phyloP scores from a whole-genome alignment of 1,140 invertebrate species.

The Leucophenga varia region DNA sequence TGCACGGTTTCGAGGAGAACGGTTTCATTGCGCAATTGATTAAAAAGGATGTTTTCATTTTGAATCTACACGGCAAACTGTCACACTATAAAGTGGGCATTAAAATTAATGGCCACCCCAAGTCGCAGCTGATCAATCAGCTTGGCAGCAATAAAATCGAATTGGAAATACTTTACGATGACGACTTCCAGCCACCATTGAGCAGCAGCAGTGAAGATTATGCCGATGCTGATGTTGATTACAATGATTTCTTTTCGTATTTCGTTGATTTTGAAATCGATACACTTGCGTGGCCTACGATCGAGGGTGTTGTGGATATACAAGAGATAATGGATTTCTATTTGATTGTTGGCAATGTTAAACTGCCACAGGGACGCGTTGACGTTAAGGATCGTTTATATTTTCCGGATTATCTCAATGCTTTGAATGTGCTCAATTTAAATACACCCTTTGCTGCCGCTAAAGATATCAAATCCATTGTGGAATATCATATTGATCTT shows the following conservation, averaged over 20 bases:
- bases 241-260: constrained; percentile 61
- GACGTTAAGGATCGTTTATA: constrained; percentile 59
- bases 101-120: constrained; percentile 59
- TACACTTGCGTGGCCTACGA: constrained; percentile 65
- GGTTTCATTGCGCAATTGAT: constrained; percentile 69
- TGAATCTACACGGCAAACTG: constrained; percentile 67
- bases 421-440: constrained; percentile 67
- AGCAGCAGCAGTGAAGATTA: constrained; percentile 28
- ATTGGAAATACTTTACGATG: constrained; percentile 39
- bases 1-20: constrained; percentile 72
- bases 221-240: constrained; percentile 31
- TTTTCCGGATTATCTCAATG: constrained; percentile 64
- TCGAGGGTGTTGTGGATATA: constrained; percentile 62
- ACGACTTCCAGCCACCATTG: constrained; percentile 35
- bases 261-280: constrained; percentile 64
- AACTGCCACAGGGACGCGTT: constrained; percentile 60
- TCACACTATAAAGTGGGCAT: constrained; percentile 66
- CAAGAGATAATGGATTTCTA: constrained; percentile 62
- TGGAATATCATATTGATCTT: constrained; percentile 62
- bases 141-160: constrained; percentile 38
- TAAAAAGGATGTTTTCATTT: constrained; percentile 64
- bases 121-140: constrained; percentile 56
- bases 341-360: constrained; percentile 55
- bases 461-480: constrained; percentile 63
- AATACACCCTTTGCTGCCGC: constrained; percentile 64